Evolutionary conservation across 2,113 vertebrate species (phyloP).

Genomic region (Zapornia atra): DNA sequence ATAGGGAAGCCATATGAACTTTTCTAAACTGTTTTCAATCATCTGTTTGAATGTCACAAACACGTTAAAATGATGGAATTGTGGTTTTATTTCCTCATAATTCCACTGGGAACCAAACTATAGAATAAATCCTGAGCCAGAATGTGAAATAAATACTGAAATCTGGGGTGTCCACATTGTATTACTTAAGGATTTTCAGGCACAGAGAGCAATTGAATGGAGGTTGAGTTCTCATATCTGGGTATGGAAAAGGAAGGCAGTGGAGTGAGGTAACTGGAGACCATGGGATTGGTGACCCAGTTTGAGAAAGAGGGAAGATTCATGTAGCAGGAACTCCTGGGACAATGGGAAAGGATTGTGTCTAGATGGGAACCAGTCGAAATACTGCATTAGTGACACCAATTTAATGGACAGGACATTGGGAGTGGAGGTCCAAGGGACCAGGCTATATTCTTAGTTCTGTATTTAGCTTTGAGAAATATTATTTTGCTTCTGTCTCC

Average conservation of each 20-base stretch:
- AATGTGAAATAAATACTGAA: background rate
- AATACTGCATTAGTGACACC: background rate
- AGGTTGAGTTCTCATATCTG: background rate
- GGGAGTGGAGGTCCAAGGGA: background rate
- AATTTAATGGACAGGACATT: background rate
- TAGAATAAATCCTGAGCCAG: background rate
- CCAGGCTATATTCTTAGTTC: background rate
- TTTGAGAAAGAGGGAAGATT: background rate
- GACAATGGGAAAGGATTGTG: background rate
- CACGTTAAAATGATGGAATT: background rate
- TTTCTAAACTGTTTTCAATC: background rate
- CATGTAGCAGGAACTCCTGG: background rate
- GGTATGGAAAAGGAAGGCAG: background rate
- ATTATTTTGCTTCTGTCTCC: background rate
- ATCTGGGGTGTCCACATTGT: background rate
- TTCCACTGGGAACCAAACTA: background rate
- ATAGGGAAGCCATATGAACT: background rate
- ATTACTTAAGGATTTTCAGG: background rate
- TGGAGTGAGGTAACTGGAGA: background rate
- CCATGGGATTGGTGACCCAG: background rate
- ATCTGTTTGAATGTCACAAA: background rate
- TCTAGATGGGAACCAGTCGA: background rate
- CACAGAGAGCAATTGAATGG: background rate
- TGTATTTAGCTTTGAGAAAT: background rate
- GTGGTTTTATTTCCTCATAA: background rate